phyloP scores from a whole-genome alignment of 2,113 vertebrate species.

The Rhea pennata region DNA sequence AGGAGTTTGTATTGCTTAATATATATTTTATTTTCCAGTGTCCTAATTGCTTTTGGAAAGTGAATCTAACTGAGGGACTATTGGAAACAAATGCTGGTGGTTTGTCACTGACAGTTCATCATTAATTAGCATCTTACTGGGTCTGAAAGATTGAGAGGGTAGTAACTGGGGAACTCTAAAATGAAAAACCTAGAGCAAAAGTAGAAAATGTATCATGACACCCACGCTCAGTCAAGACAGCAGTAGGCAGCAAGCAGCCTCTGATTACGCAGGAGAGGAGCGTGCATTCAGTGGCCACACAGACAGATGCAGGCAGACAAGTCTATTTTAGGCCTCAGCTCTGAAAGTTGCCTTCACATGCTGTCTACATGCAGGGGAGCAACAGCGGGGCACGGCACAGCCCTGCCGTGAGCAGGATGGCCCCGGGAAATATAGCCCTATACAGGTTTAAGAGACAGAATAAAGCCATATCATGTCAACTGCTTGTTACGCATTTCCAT shows the following conservation, averaged over 20 bases:
- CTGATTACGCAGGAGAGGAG: not conserved
- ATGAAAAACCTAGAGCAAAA: not conserved
- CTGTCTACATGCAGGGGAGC: not conserved
- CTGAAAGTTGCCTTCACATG: not conserved
- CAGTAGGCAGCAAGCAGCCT: not conserved
- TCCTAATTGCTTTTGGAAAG: constrained; percentile 17
- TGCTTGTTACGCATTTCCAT: fast-evolving
- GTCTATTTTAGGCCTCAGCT: constrained; percentile 18
- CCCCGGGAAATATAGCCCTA: not conserved
- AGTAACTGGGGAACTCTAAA: not conserved
- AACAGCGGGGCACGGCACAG: not conserved
- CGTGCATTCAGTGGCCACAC: not conserved
- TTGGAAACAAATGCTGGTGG: constrained; percentile 34
- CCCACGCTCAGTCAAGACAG: not conserved
- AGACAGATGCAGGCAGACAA: constrained; percentile 23
- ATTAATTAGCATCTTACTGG: constrained; percentile 5
- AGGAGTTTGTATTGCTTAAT: not conserved
- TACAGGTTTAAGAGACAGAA: not conserved
- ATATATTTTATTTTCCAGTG: not conserved
- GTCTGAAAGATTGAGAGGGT: not conserved
- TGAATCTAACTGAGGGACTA: not conserved
- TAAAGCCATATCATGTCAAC: not conserved
- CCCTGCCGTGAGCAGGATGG: not conserved
- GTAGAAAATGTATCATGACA: not conserved
- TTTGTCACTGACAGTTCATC: constrained; percentile 23